A percentile compares a stretch with the other conserved stretches of the same genome.
phyloP scores from a whole-genome alignment of 2,888 invertebrate species.

The Dicyrtomina minuta region DNA sequence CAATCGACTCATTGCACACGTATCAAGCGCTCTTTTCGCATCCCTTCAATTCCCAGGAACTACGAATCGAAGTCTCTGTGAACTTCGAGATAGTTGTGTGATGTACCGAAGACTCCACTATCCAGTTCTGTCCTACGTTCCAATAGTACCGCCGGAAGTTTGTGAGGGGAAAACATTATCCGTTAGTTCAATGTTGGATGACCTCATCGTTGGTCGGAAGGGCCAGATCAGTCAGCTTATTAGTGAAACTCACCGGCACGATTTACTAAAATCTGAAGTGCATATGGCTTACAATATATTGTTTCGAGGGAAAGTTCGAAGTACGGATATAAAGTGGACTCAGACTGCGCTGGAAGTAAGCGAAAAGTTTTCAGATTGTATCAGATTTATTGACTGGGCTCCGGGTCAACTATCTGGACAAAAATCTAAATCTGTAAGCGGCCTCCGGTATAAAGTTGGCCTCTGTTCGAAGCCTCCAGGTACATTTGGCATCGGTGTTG shows the following conservation, averaged over 20 bases:
- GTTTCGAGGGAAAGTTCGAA: constrained; percentile 62
- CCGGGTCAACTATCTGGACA: too few species aligned
- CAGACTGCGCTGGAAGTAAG: constrained; percentile 57
- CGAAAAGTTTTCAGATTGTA: constrained; percentile 57
- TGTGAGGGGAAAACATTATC: background rate
- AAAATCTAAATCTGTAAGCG: too few species aligned
- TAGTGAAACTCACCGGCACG: constrained; percentile 20
- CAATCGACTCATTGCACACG: constrained; percentile 58
- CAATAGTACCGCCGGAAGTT: constrained; percentile 81
- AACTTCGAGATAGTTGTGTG: background rate
- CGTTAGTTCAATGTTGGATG: background rate
- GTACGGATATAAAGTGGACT: constrained; percentile 57
- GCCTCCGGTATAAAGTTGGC: constrained; percentile 1
- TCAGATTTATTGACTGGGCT: constrained; percentile 90
- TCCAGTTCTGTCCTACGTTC: constrained; percentile 75
- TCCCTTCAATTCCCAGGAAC: too few species aligned
- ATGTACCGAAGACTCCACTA: constrained; percentile 86
- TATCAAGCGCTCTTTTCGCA: constrained; percentile 9
- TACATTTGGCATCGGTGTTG: too few species aligned
- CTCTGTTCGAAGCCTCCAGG: background rate
- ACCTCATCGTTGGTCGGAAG: too few species aligned
- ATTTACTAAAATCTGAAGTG: constrained; percentile 56
- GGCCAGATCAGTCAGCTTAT: too few species aligned
- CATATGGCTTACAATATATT: constrained; percentile 60
- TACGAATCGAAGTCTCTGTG: background rate